Percentiles rank a stretch among this genome's conserved stretches.
Conservation (phyloP, 2,113 vertebrate genomes). For the Osmerus mordax region DNA sequence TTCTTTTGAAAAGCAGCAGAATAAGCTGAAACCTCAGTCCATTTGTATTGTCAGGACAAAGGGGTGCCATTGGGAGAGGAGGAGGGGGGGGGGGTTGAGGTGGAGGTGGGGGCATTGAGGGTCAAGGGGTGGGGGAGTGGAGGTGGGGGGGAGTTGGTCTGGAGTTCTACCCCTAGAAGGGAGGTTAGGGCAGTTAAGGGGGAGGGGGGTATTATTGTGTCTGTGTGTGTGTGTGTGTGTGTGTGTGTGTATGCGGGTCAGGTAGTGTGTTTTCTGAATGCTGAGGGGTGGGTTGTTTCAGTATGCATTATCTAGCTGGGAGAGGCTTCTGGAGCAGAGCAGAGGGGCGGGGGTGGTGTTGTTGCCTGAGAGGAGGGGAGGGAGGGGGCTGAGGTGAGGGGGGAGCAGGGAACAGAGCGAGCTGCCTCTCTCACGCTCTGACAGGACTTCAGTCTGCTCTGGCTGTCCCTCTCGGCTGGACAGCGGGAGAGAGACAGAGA, state of each 20-base stretch:
- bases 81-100: conserved; percentile 42
- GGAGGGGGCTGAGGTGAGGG: conserved; percentile 23
- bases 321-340: conserved; percentile 53
- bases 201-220: background rate
- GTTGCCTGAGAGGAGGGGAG: conserved; percentile 34
- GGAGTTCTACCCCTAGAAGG: conserved; percentile 58
- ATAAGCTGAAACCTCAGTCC: conserved; percentile 76
- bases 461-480: conserved; percentile 49
- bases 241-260: conserved; percentile 45
- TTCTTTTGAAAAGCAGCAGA: conserved; percentile 74
- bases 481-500: conserved; percentile 13
- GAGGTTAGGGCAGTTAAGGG: conserved; percentile 16
- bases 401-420: conserved; percentile 53
- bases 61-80: conserved; percentile 57
- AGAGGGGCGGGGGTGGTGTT: conserved; percentile 46
- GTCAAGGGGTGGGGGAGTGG: conserved; percentile 34
- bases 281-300: conserved; percentile 68
- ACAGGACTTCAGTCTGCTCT: conserved; percentile 62
- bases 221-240: background rate
- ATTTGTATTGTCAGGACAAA: conserved; percentile 73
- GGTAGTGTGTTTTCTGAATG: conserved; percentile 59
- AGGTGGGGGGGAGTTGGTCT: conserved; percentile 46
- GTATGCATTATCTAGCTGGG: conserved; percentile 69
- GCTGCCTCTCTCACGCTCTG: conserved; percentile 69
- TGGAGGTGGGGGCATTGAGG: conserved; percentile 56